Evolutionary conservation across 2,797 vertebrate genomes (phyloP).

Genomic region (Helostoma temminkii): DNA sequence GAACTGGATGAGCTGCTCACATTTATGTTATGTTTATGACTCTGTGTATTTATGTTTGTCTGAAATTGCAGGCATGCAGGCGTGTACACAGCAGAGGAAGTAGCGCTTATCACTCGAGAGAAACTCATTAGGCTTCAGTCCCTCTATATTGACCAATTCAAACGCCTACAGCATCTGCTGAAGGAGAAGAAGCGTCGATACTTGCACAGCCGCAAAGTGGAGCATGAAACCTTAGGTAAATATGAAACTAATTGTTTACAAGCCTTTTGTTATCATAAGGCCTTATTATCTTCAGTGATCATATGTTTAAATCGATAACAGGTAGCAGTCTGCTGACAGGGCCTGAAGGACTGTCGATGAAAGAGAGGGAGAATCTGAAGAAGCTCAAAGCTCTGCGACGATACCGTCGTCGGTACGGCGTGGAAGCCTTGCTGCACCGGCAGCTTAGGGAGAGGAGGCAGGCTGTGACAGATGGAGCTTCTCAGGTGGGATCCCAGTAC

Average conservation of each 20-base stretch:
- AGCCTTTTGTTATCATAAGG: not conserved
- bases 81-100: conserved; percentile 97
- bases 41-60: not conserved
- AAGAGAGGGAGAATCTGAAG: conserved; percentile 93
- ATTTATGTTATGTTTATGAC: too few species aligned
- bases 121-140: conserved; percentile 97
- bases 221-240: conserved; percentile 91
- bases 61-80: conserved; percentile 90
- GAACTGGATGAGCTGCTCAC: not conserved
- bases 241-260: not conserved
- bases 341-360: conserved; percentile 90
- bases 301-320: conserved; percentile 59
- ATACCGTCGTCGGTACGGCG: conserved; percentile 94
- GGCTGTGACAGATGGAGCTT: conserved; percentile 89
- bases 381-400: conserved; percentile 94
- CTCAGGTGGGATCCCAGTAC: conserved; percentile 85
- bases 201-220: conserved; percentile 92
- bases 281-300: not conserved
- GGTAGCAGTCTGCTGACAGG: conserved; percentile 94
- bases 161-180: conserved; percentile 94
- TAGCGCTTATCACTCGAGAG: conserved; percentile 95
- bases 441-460: conserved; percentile 93
- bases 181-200: conserved; percentile 96
- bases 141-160: conserved; percentile 99
- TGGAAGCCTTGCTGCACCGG: conserved; percentile 94